phyloP scores from a whole-genome alignment of 2,888 invertebrate species.

The Hanleya hanleyi region DNA sequence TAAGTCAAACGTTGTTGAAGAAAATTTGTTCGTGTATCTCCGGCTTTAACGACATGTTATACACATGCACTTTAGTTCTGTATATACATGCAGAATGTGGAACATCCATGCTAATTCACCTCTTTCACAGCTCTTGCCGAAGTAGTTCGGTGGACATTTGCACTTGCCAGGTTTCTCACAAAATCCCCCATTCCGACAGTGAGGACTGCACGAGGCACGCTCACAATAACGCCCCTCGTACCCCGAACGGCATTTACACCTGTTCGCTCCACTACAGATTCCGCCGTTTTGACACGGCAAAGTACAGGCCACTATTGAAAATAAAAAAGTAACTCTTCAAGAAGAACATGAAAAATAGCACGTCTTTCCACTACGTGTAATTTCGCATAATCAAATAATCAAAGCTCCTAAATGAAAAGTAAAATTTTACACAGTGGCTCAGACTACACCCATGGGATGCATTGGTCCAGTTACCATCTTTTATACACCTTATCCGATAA shows the following conservation, averaged over 20 bases:
- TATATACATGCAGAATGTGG: background rate
- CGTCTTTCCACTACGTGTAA: too few relatives aligned
- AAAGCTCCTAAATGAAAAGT: too few relatives aligned
- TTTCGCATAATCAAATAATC: too few relatives aligned
- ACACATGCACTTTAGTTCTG: too few relatives aligned
- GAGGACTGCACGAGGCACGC: conserved; percentile 1
- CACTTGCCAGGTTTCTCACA: background rate
- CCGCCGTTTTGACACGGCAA: conserved; percentile 42
- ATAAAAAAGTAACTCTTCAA: too few relatives aligned
- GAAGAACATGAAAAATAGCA: too few relatives aligned
- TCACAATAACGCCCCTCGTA: conserved; percentile 40
- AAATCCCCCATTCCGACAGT: conserved; percentile 3
- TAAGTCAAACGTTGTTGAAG: too few relatives aligned
- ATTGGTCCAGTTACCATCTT: too few relatives aligned
- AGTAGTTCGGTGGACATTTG: conserved; percentile 27
- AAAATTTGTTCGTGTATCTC: too few relatives aligned
- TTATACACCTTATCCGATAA: too few relatives aligned
- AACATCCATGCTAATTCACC: conserved; percentile 25
- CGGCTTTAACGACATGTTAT: too few relatives aligned
- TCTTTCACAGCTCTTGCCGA: conserved; percentile 35
- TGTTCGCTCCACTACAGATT: conserved; percentile 36
- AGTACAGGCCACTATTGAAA: conserved; percentile 38
- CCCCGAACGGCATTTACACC: conserved; percentile 35
- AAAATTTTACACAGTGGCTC: background rate
- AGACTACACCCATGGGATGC: background rate